These are phyloP conservation scores for Unio pictorum DNA, from an alignment of 2,888 invertebrate species.

Conservation along the genomic window DNA sequence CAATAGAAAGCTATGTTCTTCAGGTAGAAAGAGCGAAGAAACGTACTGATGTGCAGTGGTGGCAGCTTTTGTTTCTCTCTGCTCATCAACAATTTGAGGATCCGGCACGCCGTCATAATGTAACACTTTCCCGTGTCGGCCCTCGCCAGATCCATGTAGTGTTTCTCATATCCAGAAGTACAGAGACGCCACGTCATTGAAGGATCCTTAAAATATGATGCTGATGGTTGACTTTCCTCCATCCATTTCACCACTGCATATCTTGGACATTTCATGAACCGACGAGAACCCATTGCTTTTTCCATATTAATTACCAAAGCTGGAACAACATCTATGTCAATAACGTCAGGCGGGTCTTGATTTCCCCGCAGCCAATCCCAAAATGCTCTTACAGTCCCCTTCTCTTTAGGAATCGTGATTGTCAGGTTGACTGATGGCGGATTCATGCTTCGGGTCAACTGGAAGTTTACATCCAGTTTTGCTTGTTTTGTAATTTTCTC, in stretches of 20 bases:
- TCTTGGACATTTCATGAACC: conserved; percentile 12
- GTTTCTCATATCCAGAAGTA: conserved; percentile 39
- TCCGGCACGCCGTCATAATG: conserved; percentile 37
- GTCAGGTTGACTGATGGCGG: conserved; percentile 30
- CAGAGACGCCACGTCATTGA: conserved; percentile 33
- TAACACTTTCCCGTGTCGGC: conserved; percentile 19
- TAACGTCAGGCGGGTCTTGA: too few relatives aligned
- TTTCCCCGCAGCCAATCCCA: too few relatives aligned
- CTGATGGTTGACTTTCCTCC: conserved; percentile 11
- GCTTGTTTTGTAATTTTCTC: neutral
- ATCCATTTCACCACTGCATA: conserved; percentile 44
- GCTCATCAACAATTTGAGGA: conserved; percentile 27
- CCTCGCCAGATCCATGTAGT: conserved; percentile 32
- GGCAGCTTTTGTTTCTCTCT: neutral
- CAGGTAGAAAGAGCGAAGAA: conserved; percentile 31
- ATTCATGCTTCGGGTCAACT: conserved; percentile 19
- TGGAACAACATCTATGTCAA: too few relatives aligned
- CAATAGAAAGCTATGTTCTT: conserved; percentile 34
- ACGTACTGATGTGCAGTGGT: conserved; percentile 14
- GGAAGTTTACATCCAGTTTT: conserved; percentile 1
- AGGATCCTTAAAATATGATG: conserved; percentile 9
- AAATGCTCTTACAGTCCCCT: too few relatives aligned
- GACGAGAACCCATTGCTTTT: too few relatives aligned
- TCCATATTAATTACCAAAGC: too few relatives aligned
- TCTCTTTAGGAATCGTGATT: neutral